Base-by-base conservation (phyloP, 1,140 invertebrate species). In the Chironomus tepperi region DNA sequence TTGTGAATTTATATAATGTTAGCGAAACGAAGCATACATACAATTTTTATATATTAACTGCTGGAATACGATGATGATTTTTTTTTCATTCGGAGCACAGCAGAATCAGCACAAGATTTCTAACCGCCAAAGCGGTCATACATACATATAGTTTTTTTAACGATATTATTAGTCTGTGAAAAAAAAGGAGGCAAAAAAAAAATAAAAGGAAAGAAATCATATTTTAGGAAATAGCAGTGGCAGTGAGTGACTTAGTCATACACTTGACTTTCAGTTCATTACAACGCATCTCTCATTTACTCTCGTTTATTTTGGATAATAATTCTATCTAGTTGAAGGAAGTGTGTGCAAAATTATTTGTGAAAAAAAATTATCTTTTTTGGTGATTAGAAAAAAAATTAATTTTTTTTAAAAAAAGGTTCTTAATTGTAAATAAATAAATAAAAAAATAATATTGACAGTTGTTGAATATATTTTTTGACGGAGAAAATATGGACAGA, bases 231-330 rank as follows among this genome's bases (percentile, higher is more conserved):
- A 70, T 70, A 70, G 16, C 65, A 70, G 65, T 70, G 16, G 65
- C 16, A 70, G n/a, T 70, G 65, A 18, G 47, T 57, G 65, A 70
- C 19, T 70, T 70, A 70, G 65, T 70, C 65, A 70, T 70, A 70
- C 65, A 70, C 65, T 70, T 70, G 65, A 70, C 65, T 70, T 57
- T 70, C 65, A 70, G 65, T 70, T 70, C 65, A 70, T 70, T 70
- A 70, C 65, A 70, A 70, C 65, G 65, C 65, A 70, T 70, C 19
- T 21, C 16, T 70, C 65, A 10, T 12, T 9, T 19, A 57, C 19
- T 70, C 65, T 7, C 65, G 65, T 6, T 8, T 18, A 2, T 21
- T 70, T n/a, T 57, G 47, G 24, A 34, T 34, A 34, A 34, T 34
- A 34, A 34, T 34, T 34, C 24, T 34, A 34, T 34, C 24, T 34